Evolutionary conservation across 2,888 invertebrate genomes (phyloP).

Genomic region (Eurytoma adleriae): DNA sequence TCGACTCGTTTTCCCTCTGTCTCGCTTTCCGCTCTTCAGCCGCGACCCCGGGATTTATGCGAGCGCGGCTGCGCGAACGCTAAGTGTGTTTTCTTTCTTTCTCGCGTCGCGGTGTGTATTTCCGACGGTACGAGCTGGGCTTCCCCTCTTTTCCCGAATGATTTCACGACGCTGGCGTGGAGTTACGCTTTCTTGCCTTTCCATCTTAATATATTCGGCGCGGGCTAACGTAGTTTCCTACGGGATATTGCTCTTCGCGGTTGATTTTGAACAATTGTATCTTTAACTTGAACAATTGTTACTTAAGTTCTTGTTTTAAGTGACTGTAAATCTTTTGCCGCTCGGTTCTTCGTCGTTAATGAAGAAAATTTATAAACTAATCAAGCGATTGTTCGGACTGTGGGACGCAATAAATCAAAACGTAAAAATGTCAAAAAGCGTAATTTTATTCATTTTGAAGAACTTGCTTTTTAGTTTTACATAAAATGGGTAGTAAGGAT

Average conservation of each 20-base stretch:
- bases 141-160: conserved; percentile 12
- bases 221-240: background rate
- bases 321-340: too few relatives aligned
- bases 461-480: too few relatives aligned
- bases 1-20: conserved; percentile 38
- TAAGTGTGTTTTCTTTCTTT: conserved; percentile 33
- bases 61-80: conserved; percentile 3
- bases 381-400: too few relatives aligned
- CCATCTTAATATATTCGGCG: background rate
- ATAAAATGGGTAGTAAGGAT: too few relatives aligned
- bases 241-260: conserved; percentile 14
- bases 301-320: background rate
- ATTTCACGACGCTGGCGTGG: conserved; percentile 5
- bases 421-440: too few relatives aligned
- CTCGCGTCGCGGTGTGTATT: conserved; percentile 13
- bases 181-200: background rate
- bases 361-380: too few relatives aligned
- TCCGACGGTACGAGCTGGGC: background rate
- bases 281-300: background rate
- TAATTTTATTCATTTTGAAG: too few relatives aligned
- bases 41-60: conserved; percentile 30
- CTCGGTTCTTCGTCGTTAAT: too few relatives aligned
- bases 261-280: background rate
- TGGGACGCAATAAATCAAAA: too few relatives aligned
- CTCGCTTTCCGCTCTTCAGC: conserved; percentile 36